phyloP scores from a whole-genome alignment of 2,888 invertebrate genomes.

The Leptopilina syphax region DNA sequence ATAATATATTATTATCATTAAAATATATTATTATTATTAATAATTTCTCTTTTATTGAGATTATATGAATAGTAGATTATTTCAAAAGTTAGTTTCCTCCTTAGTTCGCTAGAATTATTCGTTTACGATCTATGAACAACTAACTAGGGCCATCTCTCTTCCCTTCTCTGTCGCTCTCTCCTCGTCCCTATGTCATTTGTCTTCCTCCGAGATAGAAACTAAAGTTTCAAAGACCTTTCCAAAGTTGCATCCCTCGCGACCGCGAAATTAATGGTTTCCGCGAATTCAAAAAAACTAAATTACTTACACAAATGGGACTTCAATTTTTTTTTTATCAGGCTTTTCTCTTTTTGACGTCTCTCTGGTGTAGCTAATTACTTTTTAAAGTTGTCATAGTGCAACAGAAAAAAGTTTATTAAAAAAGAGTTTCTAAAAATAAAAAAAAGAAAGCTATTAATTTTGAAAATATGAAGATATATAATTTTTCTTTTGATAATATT shows the following conservation, averaged over 20 bases:
- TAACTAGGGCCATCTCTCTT: constrained; percentile 57
- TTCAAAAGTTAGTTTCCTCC: constrained; percentile 39
- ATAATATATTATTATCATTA: too few species aligned
- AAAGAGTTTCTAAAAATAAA: too few species aligned
- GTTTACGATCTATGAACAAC: constrained; percentile 68
- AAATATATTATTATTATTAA: too few species aligned
- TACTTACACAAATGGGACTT: neutral
- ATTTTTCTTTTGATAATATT: too few species aligned
- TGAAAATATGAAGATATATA: too few species aligned
- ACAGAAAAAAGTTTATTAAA: too few species aligned
- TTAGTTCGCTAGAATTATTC: constrained; percentile 64
- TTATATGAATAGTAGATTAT: neutral
- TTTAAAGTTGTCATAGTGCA: neutral
- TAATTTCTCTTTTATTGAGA: neutral
- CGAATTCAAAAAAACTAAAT: constrained; percentile 37
- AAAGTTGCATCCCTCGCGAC: constrained; percentile 64
- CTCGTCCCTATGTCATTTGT: constrained; percentile 67
- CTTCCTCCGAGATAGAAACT: constrained; percentile 71
- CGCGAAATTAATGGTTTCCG: constrained; percentile 57
- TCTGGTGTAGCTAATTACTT: neutral
- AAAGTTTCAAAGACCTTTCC: constrained; percentile 70
- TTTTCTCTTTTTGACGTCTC: neutral
- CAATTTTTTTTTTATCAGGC: neutral
- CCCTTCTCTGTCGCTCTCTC: neutral
- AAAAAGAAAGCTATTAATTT: too few species aligned